Evolutionary conservation across 2,888 invertebrate genomes (phyloP).

Genomic region (Ophion ellenae): DNA sequence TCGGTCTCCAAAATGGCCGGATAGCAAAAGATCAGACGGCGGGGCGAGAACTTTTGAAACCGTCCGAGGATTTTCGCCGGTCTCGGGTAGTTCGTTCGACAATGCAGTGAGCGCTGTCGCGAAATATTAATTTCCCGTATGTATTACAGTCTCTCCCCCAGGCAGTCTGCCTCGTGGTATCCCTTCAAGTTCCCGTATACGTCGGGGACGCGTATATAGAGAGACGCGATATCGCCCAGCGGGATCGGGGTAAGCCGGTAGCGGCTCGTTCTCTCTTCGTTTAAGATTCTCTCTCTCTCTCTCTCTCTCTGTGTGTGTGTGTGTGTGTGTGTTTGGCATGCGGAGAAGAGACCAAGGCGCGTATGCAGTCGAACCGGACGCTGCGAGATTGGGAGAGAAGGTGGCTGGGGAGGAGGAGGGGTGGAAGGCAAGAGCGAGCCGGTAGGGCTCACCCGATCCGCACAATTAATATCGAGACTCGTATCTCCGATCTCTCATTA

Average conservation of each 20-base stretch:
- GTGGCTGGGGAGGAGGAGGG: constrained; percentile 66
- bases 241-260: constrained; percentile 79
- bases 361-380: constrained; percentile 73
- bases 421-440: constrained; percentile 37
- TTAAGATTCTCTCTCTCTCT: constrained; percentile 32
- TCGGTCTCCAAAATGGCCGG: too few relatives aligned
- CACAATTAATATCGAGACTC: constrained; percentile 82
- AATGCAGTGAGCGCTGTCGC: constrained; percentile 19
- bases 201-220: constrained; percentile 9
- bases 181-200: constrained; percentile 26
- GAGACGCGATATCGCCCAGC: constrained; percentile 73
- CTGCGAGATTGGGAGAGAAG: constrained; percentile 75
- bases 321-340: not conserved
- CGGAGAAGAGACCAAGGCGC: constrained; percentile 69
- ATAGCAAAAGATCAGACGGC: too few relatives aligned
- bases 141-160: constrained; percentile 7
- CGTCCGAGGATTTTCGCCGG: not conserved
- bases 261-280: constrained; percentile 71
- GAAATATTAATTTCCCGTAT: constrained; percentile 50
- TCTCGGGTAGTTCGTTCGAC: constrained; percentile 6
- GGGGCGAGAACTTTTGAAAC: too few relatives aligned
- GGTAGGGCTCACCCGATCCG: constrained; percentile 72
- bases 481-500: constrained; percentile 84
- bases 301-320: not conserved
- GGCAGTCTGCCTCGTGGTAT: not conserved